A percentile compares a stretch with the other conserved stretches of the same genome.
Conservation (phyloP, 2,888 invertebrate genomes). For the Eledona agricola region DNA sequence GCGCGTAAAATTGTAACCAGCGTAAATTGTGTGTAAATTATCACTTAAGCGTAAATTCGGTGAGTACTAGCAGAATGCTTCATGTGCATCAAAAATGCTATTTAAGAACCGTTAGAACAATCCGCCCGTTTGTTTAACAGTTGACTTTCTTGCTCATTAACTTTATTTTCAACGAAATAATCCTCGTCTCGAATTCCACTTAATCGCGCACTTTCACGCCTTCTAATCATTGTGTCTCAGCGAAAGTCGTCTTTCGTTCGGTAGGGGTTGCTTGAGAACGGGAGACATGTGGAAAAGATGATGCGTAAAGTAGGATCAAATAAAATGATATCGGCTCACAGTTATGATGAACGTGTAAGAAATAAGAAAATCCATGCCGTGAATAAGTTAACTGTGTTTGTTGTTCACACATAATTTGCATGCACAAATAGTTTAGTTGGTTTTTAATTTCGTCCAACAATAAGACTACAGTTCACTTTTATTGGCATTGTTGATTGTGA, state of each 20-base stretch:
- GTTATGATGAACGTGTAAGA: constrained; percentile 15
- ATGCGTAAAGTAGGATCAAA: constrained; percentile 14
- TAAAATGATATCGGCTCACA: constrained; percentile 14
- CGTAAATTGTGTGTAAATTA: too few relatives aligned
- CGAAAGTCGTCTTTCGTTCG: too few relatives aligned
- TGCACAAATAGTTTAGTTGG: constrained; percentile 21
- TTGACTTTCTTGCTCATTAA: too few relatives aligned
- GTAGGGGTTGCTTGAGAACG: constrained; percentile 25
- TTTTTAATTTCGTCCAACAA: constrained; percentile 23
- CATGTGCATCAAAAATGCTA: too few relatives aligned
- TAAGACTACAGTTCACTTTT: constrained; percentile 25
- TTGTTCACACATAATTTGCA: constrained; percentile 26
- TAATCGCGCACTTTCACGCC: constrained; percentile 3
- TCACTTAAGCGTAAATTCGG: too few relatives aligned
- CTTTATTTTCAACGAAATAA: too few relatives aligned
- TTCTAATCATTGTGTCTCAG: too few relatives aligned
- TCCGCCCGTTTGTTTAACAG: too few relatives aligned
- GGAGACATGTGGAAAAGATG: constrained; percentile 13
- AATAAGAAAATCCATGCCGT: constrained; percentile 12
- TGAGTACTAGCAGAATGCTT: too few relatives aligned
- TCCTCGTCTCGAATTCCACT: too few relatives aligned
- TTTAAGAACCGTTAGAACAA: too few relatives aligned
- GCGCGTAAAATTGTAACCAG: too few relatives aligned
- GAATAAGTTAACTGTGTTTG: constrained; percentile 28
- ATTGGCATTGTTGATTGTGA: constrained; percentile 16